Evolutionary conservation across 92 coral and sea anemone species (phyloP), one percentile per base, ranked within the genome.

Genomic region (Montipora capitata): DNA sequence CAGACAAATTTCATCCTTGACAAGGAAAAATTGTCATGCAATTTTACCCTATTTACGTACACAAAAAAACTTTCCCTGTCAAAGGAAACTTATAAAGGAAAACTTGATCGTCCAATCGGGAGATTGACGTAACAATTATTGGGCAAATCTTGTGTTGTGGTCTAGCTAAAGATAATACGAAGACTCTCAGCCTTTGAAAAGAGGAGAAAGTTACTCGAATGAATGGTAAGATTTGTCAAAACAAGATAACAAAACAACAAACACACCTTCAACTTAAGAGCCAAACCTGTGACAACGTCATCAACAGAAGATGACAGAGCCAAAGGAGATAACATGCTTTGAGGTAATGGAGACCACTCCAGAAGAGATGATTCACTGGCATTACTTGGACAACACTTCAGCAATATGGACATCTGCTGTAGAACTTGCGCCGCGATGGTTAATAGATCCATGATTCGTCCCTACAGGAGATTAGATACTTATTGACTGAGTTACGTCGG

Each of bases 311-410:
- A 85, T 10, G 92, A 61, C 12, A 67, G 59, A 10, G 93, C 89
- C 51, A 86, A 58, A n/a, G 87, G 59, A 6, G 97, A 94, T 38
- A 94, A 89, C 90, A 77, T 40, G 42, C 82, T 18, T 10, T 77
- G 48, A 39, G 93, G 95, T 6, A 92, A 40, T 12, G 95, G 95
- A 38, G 97, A 43, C 74, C 79, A 92, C n/a, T 86, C 94, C 52
- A 72, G 81, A 27, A 72, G 71, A 6, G 86, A 40, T 57, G 82
- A 78, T 44, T 45, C 88, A 66, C 79, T 72, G 3, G 51, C 88
- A 72, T 79, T 73, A 9, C 45, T 68, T 38, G 97, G 97, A 15
- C 97, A 94, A 64, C 97, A 92, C 69, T 54, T 80, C 42, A 89
- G 17, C 59, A 94, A 83, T 41, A 78, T 79, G 41, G 73, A 67